phyloP scores from a whole-genome alignment of 2,888 invertebrate species.

The Imbricaverruca yamaguchii region DNA sequence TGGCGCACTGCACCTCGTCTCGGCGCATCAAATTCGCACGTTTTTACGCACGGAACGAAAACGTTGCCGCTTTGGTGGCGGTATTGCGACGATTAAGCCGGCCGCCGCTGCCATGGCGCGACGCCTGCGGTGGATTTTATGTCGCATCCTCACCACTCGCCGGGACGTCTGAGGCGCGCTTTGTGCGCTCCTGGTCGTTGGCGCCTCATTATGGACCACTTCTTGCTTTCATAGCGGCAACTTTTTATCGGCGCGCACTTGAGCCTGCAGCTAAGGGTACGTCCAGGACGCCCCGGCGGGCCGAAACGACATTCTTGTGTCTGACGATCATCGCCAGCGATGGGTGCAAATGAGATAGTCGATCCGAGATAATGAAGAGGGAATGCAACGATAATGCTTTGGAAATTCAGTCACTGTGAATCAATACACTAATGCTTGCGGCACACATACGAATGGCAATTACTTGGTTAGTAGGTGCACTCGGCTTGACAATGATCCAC shows the following conservation, averaged over 20 bases:
- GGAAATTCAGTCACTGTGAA: too few relatives aligned
- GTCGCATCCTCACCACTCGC: background rate
- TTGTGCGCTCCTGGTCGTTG: background rate
- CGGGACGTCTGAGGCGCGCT: background rate
- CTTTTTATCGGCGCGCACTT: background rate
- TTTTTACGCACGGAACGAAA: background rate
- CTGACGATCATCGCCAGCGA: background rate
- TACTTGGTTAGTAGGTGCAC: too few relatives aligned
- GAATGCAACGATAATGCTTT: background rate
- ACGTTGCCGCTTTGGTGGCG: background rate
- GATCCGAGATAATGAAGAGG: too few relatives aligned
- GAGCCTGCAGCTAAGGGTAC: background rate
- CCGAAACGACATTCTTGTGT: background rate
- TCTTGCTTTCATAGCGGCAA: constrained; percentile 17
- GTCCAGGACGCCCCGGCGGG: background rate
- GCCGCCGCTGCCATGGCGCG: background rate
- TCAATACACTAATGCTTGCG: too few relatives aligned
- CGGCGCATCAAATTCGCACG: constrained; percentile 12
- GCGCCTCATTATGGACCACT: constrained; percentile 13
- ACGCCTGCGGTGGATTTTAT: background rate
- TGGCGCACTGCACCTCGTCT: background rate
- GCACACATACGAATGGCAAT: too few relatives aligned
- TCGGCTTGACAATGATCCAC: too few relatives aligned
- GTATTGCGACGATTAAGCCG: background rate
- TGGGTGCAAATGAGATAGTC: background rate